A percentile compares a stretch with the other conserved stretches of the same genome.
These are phyloP conservation scores for Arctopsyche grandis DNA, from an alignment of 1,140 invertebrate genomes.

Conservation along the genomic window DNA sequence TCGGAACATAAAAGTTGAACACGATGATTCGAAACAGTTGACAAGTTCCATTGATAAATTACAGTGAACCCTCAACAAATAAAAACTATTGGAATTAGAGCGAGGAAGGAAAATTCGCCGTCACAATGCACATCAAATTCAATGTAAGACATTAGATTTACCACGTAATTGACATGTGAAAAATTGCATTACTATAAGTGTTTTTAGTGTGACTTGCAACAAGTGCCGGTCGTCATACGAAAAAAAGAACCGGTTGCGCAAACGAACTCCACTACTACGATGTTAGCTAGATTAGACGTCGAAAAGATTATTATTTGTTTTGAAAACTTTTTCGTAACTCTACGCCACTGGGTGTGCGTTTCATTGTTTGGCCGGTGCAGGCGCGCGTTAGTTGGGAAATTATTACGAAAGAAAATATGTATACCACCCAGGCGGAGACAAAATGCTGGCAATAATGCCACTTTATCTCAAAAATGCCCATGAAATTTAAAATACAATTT, in stretches of 20 bases:
- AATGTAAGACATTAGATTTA: conserved; percentile 3
- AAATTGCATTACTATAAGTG: neutral
- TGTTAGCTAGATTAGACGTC: neutral
- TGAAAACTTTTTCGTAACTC: conserved; percentile 26
- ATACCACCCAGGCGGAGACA: conserved; percentile 4
- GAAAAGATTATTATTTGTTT: conserved; percentile 23
- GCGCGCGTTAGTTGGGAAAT: conserved; percentile 30
- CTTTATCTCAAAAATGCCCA: too few species aligned
- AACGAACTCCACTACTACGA: neutral
- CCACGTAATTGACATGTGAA: too few species aligned
- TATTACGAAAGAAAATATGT: conserved; percentile 17
- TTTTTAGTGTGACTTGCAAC: neutral
- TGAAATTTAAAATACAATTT: too few species aligned
- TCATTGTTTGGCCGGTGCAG: conserved; percentile 12
- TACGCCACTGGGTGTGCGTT: conserved; percentile 2
- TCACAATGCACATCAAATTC: neutral
- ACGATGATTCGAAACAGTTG: too few species aligned
- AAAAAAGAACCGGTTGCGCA: conserved; percentile 11
- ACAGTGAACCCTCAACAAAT: too few species aligned
- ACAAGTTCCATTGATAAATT: too few species aligned
- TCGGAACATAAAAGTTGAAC: too few species aligned
- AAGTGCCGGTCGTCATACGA: neutral
- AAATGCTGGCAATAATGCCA: neutral
- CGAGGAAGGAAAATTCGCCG: neutral
- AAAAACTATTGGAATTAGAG: too few species aligned